Conservation (phyloP, 2,797 vertebrate genomes). For the Sebastes hubbsi region DNA sequence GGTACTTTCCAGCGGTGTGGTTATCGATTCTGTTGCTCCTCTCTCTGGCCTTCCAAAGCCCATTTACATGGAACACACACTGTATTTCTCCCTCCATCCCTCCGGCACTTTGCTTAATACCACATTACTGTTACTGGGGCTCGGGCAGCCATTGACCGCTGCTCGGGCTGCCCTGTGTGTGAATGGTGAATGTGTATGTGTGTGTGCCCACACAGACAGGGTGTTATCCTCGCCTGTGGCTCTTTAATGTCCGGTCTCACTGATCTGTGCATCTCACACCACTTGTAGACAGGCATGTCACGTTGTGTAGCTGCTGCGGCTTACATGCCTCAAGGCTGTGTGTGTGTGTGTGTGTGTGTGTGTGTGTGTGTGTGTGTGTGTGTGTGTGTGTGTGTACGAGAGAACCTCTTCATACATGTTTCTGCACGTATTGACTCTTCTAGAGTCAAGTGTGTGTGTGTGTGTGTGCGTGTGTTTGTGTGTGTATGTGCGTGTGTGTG, state of each 20-base stretch:
- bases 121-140: constrained; percentile 29
- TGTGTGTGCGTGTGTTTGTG: not conserved
- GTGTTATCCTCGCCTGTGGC: constrained; percentile 50
- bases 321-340: constrained; percentile 52
- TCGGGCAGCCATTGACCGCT: constrained; percentile 2
- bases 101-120: constrained; percentile 32
- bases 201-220: not conserved
- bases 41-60: constrained; percentile 32
- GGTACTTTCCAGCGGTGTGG: constrained; percentile 24
- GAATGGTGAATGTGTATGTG: not conserved
- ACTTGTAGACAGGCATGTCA: constrained; percentile 65
- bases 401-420: not conserved
- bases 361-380: not conserved
- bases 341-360: not conserved
- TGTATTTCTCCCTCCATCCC: constrained; percentile 7
- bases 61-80: constrained; percentile 42
- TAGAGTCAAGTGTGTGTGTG: not conserved
- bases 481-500: not conserved
- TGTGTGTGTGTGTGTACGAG: not conserved
- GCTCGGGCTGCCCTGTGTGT: constrained; percentile 1
- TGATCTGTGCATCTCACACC: constrained; percentile 53
- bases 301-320: constrained; percentile 34
- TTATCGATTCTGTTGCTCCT: constrained; percentile 53
- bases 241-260: constrained; percentile 40
- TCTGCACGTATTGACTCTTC: not conserved